Evolutionary conservation across 1,140 invertebrate species (phyloP).

Genomic region (Berghia stephanieae): DNA sequence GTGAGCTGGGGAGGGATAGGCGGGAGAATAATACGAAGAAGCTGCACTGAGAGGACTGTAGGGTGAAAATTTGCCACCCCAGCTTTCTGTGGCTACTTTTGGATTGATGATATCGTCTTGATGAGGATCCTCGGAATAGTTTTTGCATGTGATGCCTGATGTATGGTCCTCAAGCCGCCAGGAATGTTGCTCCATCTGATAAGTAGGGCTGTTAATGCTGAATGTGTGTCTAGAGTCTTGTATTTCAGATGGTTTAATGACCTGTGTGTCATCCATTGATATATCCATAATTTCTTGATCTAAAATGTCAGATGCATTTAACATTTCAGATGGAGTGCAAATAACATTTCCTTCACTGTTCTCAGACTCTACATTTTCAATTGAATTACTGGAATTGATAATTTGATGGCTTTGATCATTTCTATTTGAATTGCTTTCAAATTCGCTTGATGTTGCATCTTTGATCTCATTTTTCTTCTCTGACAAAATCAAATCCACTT

Average conservation of each 20-base stretch:
- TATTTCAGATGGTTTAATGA: neutral
- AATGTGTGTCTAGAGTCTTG: constrained; percentile 6
- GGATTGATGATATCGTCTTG: neutral
- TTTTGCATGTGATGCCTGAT: constrained; percentile 29
- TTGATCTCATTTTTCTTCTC: neutral
- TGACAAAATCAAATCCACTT: neutral
- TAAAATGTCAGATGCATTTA: no score
- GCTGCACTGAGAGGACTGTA: constrained; percentile 41
- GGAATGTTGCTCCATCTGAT: constrained; percentile 25
- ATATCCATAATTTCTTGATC: neutral
- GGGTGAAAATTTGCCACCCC: neutral
- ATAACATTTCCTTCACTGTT: neutral
- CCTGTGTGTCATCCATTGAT: neutral
- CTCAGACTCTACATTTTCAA: neutral
- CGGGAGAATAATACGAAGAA: constrained; percentile 40
- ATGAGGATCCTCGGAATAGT: neutral
- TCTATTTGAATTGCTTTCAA: neutral
- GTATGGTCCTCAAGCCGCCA: constrained; percentile 28
- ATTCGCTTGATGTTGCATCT: neutral
- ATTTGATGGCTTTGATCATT: neutral
- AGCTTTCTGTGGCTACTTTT: neutral
- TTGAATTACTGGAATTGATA: neutral
- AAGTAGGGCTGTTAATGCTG: constrained; percentile 50
- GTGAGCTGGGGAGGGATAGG: constrained; percentile 27
- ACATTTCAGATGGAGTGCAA: neutral